These are phyloP conservation scores for Caenorhabditis latens DNA, from an alignment of 1,140 invertebrate genomes.

Conservation along the genomic window DNA sequence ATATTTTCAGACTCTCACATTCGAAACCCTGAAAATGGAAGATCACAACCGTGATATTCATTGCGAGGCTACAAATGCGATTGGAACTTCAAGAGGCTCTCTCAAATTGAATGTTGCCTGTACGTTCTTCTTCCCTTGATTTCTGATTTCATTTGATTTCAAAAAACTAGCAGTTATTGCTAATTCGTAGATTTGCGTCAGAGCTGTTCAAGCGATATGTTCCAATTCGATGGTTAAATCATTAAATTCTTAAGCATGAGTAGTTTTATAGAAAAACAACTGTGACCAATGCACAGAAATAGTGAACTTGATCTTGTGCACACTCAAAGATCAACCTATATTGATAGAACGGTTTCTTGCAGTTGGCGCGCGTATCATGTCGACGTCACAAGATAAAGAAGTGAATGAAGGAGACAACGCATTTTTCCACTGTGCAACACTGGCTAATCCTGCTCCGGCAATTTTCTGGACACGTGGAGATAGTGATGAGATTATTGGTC, in stretches of 20 bases:
- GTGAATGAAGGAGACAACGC: constrained; percentile 70
- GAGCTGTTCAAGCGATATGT: not conserved
- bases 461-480: constrained; percentile 71
- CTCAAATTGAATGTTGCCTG: constrained; percentile 64
- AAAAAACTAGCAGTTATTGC: not conserved
- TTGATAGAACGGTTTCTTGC: constrained; percentile 40
- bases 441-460: constrained; percentile 72
- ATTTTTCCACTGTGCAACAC: constrained; percentile 72
- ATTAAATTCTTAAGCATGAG: constrained; percentile 20
- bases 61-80: constrained; percentile 64
- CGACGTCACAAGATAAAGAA: constrained; percentile 71
- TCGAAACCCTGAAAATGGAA: constrained; percentile 64
- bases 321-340: not conserved
- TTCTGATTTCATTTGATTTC: not conserved
- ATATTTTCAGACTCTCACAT: constrained; percentile 64
- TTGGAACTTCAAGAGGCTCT: constrained; percentile 61
- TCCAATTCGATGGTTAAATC: not conserved
- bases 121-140: constrained; percentile 33
- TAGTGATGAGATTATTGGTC: constrained; percentile 62
- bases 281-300: not conserved
- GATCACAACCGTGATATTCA: constrained; percentile 63
- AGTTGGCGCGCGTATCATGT: constrained; percentile 73
- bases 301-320: not conserved
- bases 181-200: not conserved
- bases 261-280: not conserved